Evolutionary conservation across 2,888 invertebrate species (phyloP).

Genomic region (Hylaea fasciaria): DNA sequence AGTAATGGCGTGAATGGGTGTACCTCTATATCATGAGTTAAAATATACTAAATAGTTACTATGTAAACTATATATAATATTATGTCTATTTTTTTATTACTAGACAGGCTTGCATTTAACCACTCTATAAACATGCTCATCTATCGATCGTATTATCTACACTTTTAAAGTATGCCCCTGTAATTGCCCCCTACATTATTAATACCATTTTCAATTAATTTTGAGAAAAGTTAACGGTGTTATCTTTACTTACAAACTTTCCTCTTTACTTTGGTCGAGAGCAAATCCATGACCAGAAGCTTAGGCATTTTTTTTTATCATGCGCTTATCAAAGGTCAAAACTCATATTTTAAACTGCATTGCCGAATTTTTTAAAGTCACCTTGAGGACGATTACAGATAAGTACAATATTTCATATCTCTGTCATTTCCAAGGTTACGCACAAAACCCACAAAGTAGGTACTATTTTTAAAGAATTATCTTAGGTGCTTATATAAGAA

Average conservation of each 20-base stretch:
- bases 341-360: conserved; percentile 41
- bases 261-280: background rate
- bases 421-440: conserved; percentile 55
- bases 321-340: conserved; percentile 32
- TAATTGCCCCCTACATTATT: too few species aligned
- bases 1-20: background rate
- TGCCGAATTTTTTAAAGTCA: conserved; percentile 55
- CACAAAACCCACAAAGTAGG: conserved; percentile 28
- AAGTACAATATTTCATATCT: conserved; percentile 42
- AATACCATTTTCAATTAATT: too few species aligned
- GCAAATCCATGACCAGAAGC: conserved; percentile 2
- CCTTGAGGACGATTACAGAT: conserved; percentile 52
- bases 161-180: too few species aligned
- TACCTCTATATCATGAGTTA: too few species aligned
- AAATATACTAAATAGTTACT: too few species aligned
- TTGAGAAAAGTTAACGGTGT: background rate
- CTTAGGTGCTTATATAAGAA: conserved; percentile 2
- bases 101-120: too few species aligned
- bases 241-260: background rate
- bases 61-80: too few species aligned
- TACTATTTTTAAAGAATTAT: conserved; percentile 21
- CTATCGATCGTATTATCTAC: too few species aligned
- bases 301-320: background rate
- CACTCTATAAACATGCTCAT: too few species aligned
- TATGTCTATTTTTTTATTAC: too few species aligned